Evolutionary conservation across 92 coral and sea anemone genomes (phyloP), one percentile per base, ranked within the genome.

Genomic region (Bergia sp.): DNA sequence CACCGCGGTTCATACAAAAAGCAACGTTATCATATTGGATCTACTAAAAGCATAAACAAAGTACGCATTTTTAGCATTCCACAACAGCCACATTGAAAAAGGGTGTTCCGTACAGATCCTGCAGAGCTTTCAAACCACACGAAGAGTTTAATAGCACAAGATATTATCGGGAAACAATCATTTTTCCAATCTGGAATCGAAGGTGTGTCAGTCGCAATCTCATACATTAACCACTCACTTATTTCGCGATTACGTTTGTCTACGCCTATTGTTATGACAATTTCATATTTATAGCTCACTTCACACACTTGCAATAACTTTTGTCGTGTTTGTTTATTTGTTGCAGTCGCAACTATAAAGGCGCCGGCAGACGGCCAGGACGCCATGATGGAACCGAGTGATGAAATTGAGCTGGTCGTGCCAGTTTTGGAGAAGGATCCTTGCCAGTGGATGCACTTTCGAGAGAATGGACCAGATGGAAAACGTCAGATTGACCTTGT

Each of bases 341-440:
- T 42, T 41, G 36, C 80, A 76, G 80, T 41, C 29, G 80, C 80
- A 76, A 38, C 23, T 5, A 16, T 5, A 16, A 7, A 18, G 37
- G 50, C 50, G 80, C 80, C 50, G 21, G 49, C 36, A 4, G 9
- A 40, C 23, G 45, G 80, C 53, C n/a, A 41, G 29, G 80, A 41
- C 43, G 53, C 80, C 3, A 76, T 76, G 80, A 44, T 44, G 29
- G 80, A 76, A 10, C 36, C 80, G 6, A 18, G 0, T 21, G 80
- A 76, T 3, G 80, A 76, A 12, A 42, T 76, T 40, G 80, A 76
- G 80, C 50, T 76, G n/a, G 80, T 76, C 0, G 41, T 39, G 45
- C 80, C 80, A 0, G 80, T 76, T 29, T 76, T 76, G 80, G 80
- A 76, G 13, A 76, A 76, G 8, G 80, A 76, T 40, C 36, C 80